Evolutionary conservation across 2,888 invertebrate genomes (phyloP).

Genomic region (Tetragonisca angustula): DNA sequence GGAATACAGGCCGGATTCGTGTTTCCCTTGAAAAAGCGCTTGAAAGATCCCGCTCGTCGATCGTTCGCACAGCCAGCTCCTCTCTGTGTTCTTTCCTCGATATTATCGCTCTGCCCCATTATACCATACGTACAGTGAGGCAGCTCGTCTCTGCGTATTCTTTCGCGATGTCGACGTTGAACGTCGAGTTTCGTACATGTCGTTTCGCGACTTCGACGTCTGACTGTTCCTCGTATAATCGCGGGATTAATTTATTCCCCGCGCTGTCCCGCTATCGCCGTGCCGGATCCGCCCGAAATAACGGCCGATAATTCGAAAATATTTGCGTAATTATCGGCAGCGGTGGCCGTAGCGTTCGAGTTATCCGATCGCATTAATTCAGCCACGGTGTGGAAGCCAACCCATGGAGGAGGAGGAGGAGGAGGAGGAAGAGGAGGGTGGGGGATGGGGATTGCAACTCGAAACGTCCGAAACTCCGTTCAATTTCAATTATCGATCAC

Average conservation of each 20-base stretch:
- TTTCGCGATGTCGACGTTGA: background rate
- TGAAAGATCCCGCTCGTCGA: constrained; percentile 15
- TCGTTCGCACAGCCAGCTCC: background rate
- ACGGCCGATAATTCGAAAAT: constrained; percentile 22
- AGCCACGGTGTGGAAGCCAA: background rate
- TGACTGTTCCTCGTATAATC: background rate
- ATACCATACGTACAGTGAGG: background rate
- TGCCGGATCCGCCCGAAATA: background rate
- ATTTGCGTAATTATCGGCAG: constrained; percentile 12
- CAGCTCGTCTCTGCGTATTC: background rate
- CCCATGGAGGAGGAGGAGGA: background rate
- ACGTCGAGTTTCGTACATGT: background rate
- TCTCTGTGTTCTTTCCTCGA: constrained; percentile 14
- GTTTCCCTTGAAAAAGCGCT: constrained; percentile 18
- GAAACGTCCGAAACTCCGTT: constrained; percentile 19
- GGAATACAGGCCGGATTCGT: constrained; percentile 8
- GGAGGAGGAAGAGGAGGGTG: too few species aligned
- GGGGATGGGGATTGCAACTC: background rate
- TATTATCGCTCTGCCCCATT: constrained; percentile 7
- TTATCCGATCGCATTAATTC: constrained; percentile 14
- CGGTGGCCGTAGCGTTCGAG: background rate
- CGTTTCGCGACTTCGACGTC: constrained; percentile 3
- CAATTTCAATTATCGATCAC: constrained; percentile 44
- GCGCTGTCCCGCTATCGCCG: background rate
- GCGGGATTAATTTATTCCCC: constrained; percentile 10